These are phyloP conservation scores for Shargacucullia verbasci DNA, from an alignment of 2,888 invertebrate genomes.

Conservation along the genomic window DNA sequence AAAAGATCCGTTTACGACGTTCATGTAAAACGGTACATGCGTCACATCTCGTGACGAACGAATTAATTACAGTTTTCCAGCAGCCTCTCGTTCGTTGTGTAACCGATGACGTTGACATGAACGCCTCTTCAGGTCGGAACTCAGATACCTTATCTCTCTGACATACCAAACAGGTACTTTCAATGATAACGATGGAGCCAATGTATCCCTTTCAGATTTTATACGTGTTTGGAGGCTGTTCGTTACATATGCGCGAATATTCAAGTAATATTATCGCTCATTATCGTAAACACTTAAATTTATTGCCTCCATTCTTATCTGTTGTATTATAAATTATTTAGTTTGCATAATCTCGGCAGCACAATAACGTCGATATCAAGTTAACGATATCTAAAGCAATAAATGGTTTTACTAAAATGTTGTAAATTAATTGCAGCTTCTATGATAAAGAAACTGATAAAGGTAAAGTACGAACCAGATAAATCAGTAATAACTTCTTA, in stretches of 20 bases:
- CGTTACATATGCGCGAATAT: slow-evolving; percentile 1
- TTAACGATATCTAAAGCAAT: no score
- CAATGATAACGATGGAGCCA: slow-evolving; percentile 50
- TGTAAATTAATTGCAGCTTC: not conserved
- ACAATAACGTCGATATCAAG: not conserved
- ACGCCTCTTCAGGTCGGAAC: slow-evolving; percentile 59
- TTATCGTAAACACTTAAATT: slow-evolving; percentile 21
- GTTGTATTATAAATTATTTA: slow-evolving; percentile 22
- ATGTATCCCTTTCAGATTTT: slow-evolving; percentile 49
- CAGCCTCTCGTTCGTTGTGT: slow-evolving; percentile 56
- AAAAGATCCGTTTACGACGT: slow-evolving; percentile 45
- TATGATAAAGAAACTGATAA: no score
- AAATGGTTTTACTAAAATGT: not conserved
- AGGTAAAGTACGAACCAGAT: not conserved
- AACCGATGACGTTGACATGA: slow-evolving; percentile 60
- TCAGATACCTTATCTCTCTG: slow-evolving; percentile 66
- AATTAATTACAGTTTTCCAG: slow-evolving; percentile 62
- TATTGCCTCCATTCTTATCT: slow-evolving; percentile 12
- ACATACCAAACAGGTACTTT: slow-evolving; percentile 60
- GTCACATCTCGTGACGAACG: slow-evolving; percentile 61
- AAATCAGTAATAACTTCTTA: not conserved
- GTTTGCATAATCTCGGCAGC: slow-evolving; percentile 16
- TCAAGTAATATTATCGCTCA: slow-evolving; percentile 19
- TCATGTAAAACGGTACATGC: slow-evolving; percentile 45
- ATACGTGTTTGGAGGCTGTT: slow-evolving; percentile 20